Percentiles rank a stretch among this genome's conserved stretches.
Evolutionary conservation across 1,140 invertebrate genomes (phyloP).

Genomic region (Caenorhabditis brenneri): DNA sequence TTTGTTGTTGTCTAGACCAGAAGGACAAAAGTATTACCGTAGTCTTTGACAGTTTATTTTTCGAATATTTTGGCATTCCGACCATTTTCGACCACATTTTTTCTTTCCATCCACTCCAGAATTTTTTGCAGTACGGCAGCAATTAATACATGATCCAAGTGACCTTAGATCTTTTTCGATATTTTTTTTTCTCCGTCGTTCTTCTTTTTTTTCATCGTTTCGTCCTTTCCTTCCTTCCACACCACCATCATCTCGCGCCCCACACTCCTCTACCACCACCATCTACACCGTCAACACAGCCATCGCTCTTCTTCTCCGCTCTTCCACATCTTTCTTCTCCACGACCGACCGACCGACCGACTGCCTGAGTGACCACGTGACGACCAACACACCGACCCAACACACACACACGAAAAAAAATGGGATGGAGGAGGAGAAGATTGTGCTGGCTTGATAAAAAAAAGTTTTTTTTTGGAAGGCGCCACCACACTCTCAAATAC

Average conservation of each 20-base stretch:
- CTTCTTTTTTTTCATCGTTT: background rate
- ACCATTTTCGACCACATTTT: background rate
- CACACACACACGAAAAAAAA: too few relatives aligned
- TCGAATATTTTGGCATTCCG: too few relatives aligned
- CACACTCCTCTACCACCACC: background rate
- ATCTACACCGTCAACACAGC: background rate
- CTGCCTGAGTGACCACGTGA: slow-evolving; percentile 24
- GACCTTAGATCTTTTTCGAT: background rate
- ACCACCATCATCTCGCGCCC: background rate
- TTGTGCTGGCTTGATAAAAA: slow-evolving; percentile 24
- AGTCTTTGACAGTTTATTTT: too few relatives aligned
- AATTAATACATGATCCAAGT: background rate
- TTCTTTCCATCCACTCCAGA: background rate
- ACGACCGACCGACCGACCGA: background rate
- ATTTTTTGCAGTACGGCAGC: background rate
- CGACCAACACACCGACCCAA: background rate
- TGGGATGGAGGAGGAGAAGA: background rate
- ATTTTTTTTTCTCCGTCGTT: background rate
- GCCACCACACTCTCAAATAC: too few relatives aligned
- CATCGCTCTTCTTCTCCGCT: background rate
- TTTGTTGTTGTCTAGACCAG: too few relatives aligned
- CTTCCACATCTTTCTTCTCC: background rate
- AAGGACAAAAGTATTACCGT: too few relatives aligned
- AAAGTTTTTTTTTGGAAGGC: background rate
- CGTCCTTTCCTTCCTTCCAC: background rate